A percentile compares a stretch with the other conserved stretches of the same genome.
phyloP scores from a whole-genome alignment of 1,140 invertebrate species.

The Brachionus koreanus region DNA sequence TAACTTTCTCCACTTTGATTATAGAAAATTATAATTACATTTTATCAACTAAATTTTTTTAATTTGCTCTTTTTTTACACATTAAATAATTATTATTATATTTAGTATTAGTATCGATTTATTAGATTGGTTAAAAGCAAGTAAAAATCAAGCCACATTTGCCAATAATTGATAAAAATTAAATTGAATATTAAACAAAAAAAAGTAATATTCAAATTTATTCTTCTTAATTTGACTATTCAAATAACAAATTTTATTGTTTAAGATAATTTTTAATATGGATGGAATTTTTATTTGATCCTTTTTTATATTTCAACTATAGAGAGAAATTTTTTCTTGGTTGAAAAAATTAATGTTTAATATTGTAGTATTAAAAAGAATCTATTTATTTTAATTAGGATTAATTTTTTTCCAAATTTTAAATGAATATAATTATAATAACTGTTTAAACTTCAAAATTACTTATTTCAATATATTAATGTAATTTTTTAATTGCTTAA shows the following conservation, averaged over 20 bases:
- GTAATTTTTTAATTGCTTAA: too few species aligned
- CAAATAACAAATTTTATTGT: not conserved
- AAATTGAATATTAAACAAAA: not conserved
- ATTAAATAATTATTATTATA: not conserved
- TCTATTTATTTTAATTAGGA: too few species aligned
- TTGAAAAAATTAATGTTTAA: too few species aligned
- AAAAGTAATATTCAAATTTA: not conserved
- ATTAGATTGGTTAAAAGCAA: not conserved
- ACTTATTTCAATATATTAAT: too few species aligned
- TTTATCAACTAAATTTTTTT: not conserved
- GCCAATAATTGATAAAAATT: not conserved
- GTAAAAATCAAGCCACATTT: not conserved
- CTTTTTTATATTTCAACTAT: too few species aligned
- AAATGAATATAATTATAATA: too few species aligned
- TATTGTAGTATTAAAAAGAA: too few species aligned
- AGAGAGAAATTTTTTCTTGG: too few species aligned
- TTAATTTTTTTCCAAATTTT: too few species aligned
- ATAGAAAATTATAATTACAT: not conserved
- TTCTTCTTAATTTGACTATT: not conserved
- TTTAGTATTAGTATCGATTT: not conserved
- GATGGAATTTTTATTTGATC: too few species aligned
- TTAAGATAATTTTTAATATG: not conserved
- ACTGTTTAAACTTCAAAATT: too few species aligned
- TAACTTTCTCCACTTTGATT: not conserved
- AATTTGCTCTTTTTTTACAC: not conserved